Conservation (phyloP, 2,888 invertebrate genomes). For the Eupsilia transversa region DNA sequence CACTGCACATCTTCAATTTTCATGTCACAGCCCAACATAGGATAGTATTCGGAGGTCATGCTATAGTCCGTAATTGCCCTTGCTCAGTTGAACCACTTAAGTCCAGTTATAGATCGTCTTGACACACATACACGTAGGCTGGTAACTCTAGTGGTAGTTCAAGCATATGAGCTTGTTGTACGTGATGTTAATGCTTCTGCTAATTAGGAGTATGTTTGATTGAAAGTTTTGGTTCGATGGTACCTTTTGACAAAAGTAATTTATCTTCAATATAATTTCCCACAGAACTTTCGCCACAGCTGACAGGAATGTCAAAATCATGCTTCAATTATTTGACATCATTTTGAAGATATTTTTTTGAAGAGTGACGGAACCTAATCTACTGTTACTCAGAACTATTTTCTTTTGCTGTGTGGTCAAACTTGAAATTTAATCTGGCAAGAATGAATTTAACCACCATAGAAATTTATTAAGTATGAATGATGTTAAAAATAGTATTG, state of each 20-base stretch:
- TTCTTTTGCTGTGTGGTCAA: neutral
- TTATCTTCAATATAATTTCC: neutral
- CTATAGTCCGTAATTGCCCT: conserved; percentile 47
- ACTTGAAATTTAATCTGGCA: neutral
- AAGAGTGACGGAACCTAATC: too few relatives aligned
- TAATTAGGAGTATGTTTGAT: neutral
- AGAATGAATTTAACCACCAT: neutral
- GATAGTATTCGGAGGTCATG: conserved; percentile 35
- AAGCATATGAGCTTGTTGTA: conserved; percentile 15
- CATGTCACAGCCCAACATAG: neutral
- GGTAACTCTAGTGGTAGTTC: conserved; percentile 41
- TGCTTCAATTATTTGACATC: neutral
- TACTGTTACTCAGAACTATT: neutral
- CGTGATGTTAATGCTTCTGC: conserved; percentile 3
- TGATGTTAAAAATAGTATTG: neutral
- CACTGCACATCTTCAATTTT: neutral
- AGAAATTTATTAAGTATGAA: neutral
- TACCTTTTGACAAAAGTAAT: neutral
- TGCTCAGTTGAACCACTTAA: conserved; percentile 57
- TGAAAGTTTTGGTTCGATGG: neutral
- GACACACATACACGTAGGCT: conserved; percentile 36
- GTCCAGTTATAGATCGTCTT: conserved; percentile 56
- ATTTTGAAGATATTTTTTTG: neutral
- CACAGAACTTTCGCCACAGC: too few relatives aligned
- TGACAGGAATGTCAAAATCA: neutral